A percentile compares a stretch with the other conserved stretches of the same genome.
Evolutionary conservation across 64 coral and sea anemone species (phyloP).

Genomic region (Orbicella faveolata): DNA sequence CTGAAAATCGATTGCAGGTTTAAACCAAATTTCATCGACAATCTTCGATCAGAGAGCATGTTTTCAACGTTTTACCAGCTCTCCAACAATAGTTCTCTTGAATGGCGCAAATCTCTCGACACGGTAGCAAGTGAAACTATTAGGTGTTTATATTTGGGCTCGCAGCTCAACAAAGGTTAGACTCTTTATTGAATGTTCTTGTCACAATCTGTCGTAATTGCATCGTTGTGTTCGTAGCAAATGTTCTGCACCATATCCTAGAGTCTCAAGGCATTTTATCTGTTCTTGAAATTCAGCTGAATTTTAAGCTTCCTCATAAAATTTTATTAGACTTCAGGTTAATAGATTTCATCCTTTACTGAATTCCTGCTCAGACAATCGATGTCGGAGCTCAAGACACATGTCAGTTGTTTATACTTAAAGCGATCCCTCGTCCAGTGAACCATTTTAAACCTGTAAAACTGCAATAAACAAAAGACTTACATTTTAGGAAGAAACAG

Average conservation of each 20-base stretch:
- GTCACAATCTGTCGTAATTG: no score
- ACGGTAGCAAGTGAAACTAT: no score
- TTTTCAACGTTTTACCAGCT: neutral
- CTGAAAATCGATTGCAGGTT: neutral
- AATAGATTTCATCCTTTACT: neutral
- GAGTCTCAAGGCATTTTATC: neutral
- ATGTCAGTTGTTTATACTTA: neutral
- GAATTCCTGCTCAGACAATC: neutral
- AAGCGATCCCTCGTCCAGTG: neutral
- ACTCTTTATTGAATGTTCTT: no score
- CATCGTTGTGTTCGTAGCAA: no score
- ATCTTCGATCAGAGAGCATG: neutral
- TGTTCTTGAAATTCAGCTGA: neutral
- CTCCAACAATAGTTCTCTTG: neutral
- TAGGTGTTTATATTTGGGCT: no score
- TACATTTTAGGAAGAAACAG: neutral
- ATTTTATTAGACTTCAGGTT: neutral
- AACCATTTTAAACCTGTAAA: neutral
- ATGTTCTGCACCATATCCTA: no score
- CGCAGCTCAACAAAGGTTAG: no score
- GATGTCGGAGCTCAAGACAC: neutral
- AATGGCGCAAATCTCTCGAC: neutral
- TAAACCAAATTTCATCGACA: neutral
- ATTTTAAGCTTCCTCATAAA: neutral
- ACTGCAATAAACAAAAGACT: neutral